phyloP scores from a whole-genome alignment of 1,140 invertebrate species.

The Anadara kagoshimensis region DNA sequence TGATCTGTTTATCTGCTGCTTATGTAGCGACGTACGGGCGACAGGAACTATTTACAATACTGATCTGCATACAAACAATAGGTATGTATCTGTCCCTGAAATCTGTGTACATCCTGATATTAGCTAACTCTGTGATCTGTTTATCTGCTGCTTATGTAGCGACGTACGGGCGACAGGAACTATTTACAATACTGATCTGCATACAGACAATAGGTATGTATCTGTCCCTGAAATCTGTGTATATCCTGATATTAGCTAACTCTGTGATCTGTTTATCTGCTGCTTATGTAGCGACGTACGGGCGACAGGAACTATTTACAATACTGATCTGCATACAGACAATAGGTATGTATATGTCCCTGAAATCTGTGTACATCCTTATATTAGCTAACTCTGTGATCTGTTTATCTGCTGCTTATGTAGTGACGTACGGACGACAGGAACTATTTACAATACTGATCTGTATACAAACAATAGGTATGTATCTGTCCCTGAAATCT shows the following conservation, averaged over 20 bases:
- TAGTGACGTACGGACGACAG: slow-evolving; percentile 45
- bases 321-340: slow-evolving; percentile 51
- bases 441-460: slow-evolving; percentile 50
- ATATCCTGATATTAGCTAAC: slow-evolving; percentile 49
- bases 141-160: slow-evolving; percentile 47
- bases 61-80: slow-evolving; percentile 54
- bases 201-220: too few relatives aligned
- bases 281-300: slow-evolving; percentile 47
- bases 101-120: slow-evolving; percentile 47
- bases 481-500: slow-evolving; percentile 40
- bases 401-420: slow-evolving; percentile 49
- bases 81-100: slow-evolving; percentile 46
- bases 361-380: slow-evolving; percentile 46
- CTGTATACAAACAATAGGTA: too few relatives aligned
- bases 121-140: slow-evolving; percentile 52
- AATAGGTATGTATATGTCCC: too few relatives aligned
- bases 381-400: slow-evolving; percentile 51
- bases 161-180: slow-evolving; percentile 44
- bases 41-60: slow-evolving; percentile 45
- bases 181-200: slow-evolving; percentile 47
- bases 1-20: slow-evolving; percentile 49
- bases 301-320: slow-evolving; percentile 46
- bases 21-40: slow-evolving; percentile 47
- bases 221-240: slow-evolving; percentile 46
- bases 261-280: slow-evolving; percentile 50